Conservation (phyloP, 2,888 invertebrate species). For the Drosophila picticornis region DNA sequence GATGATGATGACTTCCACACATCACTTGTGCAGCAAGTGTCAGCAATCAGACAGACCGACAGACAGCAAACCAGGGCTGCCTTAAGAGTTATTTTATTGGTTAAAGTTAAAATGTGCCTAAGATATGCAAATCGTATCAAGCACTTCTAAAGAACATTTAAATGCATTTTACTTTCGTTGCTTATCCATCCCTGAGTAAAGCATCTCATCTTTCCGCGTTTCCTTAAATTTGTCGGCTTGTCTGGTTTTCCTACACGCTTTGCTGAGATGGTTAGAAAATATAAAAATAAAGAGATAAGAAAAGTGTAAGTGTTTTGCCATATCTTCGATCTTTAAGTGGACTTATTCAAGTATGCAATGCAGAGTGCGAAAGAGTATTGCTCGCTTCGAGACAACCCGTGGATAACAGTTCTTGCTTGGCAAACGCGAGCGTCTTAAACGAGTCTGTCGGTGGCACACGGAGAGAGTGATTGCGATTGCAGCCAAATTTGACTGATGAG, state of each 20-base stretch:
- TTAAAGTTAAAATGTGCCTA: background rate
- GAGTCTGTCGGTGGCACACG: slow-evolving; percentile 25
- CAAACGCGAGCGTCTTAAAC: background rate
- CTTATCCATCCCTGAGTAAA: slow-evolving; percentile 37
- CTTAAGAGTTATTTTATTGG: background rate
- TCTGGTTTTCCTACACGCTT: slow-evolving; percentile 22
- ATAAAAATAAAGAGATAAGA: background rate
- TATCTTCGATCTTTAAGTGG: background rate
- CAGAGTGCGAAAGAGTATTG: background rate
- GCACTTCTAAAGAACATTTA: background rate
- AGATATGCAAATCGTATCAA: background rate
- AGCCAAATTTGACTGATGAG: slow-evolving; percentile 77
- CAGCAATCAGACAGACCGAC: slow-evolving; percentile 16
- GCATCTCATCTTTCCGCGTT: slow-evolving; percentile 28
- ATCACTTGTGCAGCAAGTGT: slow-evolving; percentile 63
- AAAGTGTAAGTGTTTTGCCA: background rate
- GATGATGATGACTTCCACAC: slow-evolving; percentile 52
- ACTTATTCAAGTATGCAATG: background rate
- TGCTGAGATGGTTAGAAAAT: background rate
- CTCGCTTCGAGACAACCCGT: background rate
- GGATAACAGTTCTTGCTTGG: background rate
- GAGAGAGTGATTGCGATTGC: slow-evolving; percentile 56
- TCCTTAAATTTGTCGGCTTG: slow-evolving; percentile 41
- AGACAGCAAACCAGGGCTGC: slow-evolving; percentile 32
- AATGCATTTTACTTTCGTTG: background rate